Evolutionary conservation across 1,140 invertebrate species (phyloP), one percentile per base, ranked within the genome.

Genomic region (Neodiprion pinetum): DNA sequence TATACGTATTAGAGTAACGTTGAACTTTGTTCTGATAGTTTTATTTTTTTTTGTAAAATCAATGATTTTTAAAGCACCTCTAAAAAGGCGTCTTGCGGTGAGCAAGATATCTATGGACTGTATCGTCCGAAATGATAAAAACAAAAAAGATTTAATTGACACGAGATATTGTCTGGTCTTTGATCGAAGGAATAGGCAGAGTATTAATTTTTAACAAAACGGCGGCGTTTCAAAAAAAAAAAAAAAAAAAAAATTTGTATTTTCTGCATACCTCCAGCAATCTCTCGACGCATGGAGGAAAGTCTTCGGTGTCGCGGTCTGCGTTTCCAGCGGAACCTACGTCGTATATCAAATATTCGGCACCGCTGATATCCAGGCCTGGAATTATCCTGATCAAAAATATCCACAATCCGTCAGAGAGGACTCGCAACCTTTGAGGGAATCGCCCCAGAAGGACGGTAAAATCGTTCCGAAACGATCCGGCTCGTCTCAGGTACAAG

Each of bases 331-430:
- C 48, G 84, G 88, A 9, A 95, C 94, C 0, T 94, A 94, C 77
- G 74, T 93, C 0, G 79, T 94, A 1, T 96, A 92, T 80, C 91
- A 94, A 80, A 88, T 95, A 70, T 93, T 91, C 80, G 93, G 92
- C 0, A 92, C 92, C 1, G 92, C 90, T 23, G 90, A 93, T 23
- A 89, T 92, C 74, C 92, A 93, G 78, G 72, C 86, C 0, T 93
- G 92, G 92, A 92, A 93, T 81, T 90, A 90, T 82, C 88, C 89
- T 0, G 84, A 88, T 69, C 83, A 88, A 77, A 89, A 88, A 61
- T 85, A 84, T 72, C 84, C 86, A 9, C 84, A 85, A 72, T 79
- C 80, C 4, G 48, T 78, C 10, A 77, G 79, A 28, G 86, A 88
- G 12, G 86, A 88, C 48, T 85, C 82, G 5, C 82, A 86, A 17